Evolutionary conservation across 1,140 invertebrate species (phyloP).

Genomic region (Ostrea edulis): DNA sequence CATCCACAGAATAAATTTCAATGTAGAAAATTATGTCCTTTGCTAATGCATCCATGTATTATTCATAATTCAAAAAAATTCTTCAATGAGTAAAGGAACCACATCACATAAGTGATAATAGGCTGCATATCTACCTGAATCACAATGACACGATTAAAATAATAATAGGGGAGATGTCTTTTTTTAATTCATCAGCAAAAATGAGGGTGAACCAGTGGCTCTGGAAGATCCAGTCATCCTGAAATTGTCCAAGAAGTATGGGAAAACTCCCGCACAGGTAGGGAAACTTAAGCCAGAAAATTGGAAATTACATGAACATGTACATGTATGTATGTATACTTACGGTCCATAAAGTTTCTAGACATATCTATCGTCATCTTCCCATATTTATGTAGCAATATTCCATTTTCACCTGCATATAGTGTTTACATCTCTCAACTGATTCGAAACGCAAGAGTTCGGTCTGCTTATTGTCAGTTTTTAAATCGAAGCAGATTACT

Average conservation of each 20-base stretch:
- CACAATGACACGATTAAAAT: not conserved
- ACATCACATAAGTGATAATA: not conserved
- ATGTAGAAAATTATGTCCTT: too few species aligned
- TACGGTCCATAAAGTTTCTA: not conserved
- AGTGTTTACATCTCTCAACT: too few species aligned
- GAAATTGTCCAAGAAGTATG: not conserved
- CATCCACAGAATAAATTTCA: too few species aligned
- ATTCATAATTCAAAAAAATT: not conserved
- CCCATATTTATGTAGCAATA: too few species aligned
- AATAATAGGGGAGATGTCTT: not conserved
- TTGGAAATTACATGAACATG: not conserved
- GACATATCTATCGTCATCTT: too few species aligned
- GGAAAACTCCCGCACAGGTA: not conserved
- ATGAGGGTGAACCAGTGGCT: not conserved
- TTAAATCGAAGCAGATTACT: too few species aligned
- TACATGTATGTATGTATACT: not conserved
- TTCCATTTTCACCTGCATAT: too few species aligned
- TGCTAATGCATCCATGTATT: not conserved
- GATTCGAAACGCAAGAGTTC: too few species aligned
- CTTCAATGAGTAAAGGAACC: not conserved
- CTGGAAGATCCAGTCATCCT: not conserved
- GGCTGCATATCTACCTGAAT: too few species aligned
- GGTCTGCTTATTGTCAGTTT: too few species aligned
- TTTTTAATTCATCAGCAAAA: not conserved
- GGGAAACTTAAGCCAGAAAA: not conserved